These are phyloP conservation scores for Oligia latruncula DNA, from an alignment of 2,888 invertebrate genomes.

Conservation along the genomic window DNA sequence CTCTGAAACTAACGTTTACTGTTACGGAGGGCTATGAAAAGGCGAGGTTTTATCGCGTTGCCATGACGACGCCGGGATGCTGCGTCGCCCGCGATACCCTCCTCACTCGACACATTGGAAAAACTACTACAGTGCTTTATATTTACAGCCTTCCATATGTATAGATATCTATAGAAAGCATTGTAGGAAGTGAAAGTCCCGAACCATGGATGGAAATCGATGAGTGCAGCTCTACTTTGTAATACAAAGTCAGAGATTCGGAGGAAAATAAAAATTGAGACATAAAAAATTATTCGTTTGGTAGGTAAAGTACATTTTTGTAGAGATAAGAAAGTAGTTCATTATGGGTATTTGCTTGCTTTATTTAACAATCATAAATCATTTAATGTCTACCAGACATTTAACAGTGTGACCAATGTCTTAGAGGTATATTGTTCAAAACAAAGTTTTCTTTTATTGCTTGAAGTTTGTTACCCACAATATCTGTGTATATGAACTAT, in stretches of 20 bases:
- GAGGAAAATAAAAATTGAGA: conserved; percentile 14
- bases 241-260: conserved; percentile 31
- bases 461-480: background rate
- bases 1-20: conserved; percentile 80
- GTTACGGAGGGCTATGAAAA: conserved; percentile 86
- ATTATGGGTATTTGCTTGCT: background rate
- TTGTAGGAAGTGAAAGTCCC: conserved; percentile 71
- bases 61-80: conserved; percentile 87
- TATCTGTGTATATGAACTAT: background rate
- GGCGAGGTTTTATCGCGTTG: conserved; percentile 90
- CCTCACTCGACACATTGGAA: conserved; percentile 83
- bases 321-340: background rate
- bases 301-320: conserved; percentile 11
- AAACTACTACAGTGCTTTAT: conserved; percentile 84
- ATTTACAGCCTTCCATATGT: conserved; percentile 79
- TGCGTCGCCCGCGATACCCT: conserved; percentile 85
- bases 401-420: no score
- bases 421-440: background rate
- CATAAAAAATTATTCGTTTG: background rate
- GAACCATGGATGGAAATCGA: conserved; percentile 57
- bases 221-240: conserved; percentile 42
- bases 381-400: background rate
- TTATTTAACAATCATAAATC: background rate
- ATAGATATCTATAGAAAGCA: conserved; percentile 68
- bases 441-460: background rate